Percentiles rank a stretch among this genome's conserved stretches.
phyloP scores from a whole-genome alignment of 92 coral and sea anemone species.

The Micromussa lordhowensis region DNA sequence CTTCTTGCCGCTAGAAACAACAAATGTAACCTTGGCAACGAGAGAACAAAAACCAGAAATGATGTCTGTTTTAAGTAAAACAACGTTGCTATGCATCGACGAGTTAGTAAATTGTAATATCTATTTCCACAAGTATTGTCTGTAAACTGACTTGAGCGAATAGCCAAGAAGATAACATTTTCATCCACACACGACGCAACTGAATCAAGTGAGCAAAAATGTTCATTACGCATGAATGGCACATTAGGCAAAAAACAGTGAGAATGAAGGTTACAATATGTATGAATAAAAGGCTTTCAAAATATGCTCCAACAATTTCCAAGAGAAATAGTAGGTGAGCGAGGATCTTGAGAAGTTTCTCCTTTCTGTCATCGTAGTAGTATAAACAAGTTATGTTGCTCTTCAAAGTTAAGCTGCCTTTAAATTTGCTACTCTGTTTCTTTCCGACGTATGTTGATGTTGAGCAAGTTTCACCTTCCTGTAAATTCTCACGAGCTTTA shows the following conservation, averaged over 20 bases:
- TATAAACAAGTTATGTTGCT: neutral
- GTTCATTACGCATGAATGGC: too few relatives aligned
- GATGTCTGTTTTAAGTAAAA: constrained; percentile 1
- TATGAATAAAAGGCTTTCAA: neutral
- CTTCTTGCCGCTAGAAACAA: constrained; percentile 13
- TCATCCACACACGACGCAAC: too few relatives aligned
- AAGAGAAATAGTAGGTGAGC: neutral
- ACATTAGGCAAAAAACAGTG: too few relatives aligned
- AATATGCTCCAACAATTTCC: neutral
- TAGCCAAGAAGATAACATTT: too few relatives aligned
- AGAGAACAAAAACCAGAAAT: neutral
- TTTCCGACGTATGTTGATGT: neutral
- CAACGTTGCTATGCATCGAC: neutral
- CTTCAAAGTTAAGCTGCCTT: neutral
- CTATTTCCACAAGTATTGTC: constrained; percentile 1
- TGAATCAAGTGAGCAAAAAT: too few relatives aligned
- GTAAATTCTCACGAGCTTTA: neutral
- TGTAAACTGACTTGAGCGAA: constrained; percentile 7
- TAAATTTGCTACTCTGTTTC: neutral
- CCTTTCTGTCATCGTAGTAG: neutral
- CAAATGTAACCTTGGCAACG: neutral
- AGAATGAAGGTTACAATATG: neutral
- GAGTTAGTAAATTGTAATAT: constrained; percentile 10
- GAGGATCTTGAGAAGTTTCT: neutral
- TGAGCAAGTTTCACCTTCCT: neutral